Base-by-base conservation (phyloP, 1,140 invertebrate genomes). In the Drosophila seguyi region DNA sequence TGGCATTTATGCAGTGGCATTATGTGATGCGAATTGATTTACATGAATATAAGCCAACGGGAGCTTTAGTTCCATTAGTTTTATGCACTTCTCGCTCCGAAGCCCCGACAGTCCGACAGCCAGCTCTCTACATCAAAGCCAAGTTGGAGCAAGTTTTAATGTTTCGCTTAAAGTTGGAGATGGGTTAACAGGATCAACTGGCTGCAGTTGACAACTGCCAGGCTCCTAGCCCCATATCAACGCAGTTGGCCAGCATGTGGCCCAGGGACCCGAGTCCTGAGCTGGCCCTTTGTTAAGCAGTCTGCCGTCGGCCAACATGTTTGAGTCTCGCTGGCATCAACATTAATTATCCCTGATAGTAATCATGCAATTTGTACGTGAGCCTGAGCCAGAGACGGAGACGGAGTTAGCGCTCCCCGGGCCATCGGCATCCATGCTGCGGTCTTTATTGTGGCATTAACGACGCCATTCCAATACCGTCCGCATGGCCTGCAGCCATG, bases 331-430 rank as follows among this genome's bases (percentile, higher is more conserved):
- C 48, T 66, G 75, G 44, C 62, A 84, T 80, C 48, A 65, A 84
- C 69, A 79, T 84, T 84, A 84, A 79, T 84, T 84, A 76, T 76
- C 47, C 61, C 57, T 71, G 61, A 76, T 79, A 72, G 71, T 84
- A 76, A 84, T 84, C 67, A 76, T 68, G 58, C 72, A 72, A 76
- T 76, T 67, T 72, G 66, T 67, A 72, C 56, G 53, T 72, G 75
- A 66, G 47, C 69, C 69, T 11, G 41, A 58, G 67, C 36, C 65
- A 18, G 48, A 44, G n/a, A 29, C 50, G 22, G 34, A 52, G 39
- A 22, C n/a, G 7, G 38, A 56, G 45, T 60, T 41, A 80, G 45
- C 56, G 76, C 47, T 61, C 45, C 61, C 61, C 34, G 27, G 68
- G 68, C 66, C 42, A 72, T 47, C 34, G 74, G 62, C 58, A 77